phyloP scores from a whole-genome alignment of 2,888 invertebrate genomes.

The Coremacera marginata region DNA sequence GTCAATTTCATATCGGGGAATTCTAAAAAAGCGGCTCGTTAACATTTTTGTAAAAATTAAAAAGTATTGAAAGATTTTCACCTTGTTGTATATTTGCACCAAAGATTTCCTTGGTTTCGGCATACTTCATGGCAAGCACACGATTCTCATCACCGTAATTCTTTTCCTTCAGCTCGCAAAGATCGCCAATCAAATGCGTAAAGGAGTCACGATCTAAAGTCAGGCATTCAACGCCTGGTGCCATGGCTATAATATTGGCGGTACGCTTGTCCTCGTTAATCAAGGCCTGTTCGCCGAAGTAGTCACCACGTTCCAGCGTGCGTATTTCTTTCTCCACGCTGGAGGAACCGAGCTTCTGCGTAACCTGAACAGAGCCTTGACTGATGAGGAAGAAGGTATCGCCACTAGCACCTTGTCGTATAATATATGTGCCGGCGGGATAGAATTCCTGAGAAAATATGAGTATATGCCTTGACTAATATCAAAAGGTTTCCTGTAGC shows the following conservation, averaged over 20 bases:
- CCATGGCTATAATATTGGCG: slow-evolving; percentile 91
- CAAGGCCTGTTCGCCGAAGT: slow-evolving; percentile 91
- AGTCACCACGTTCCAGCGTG: slow-evolving; percentile 80
- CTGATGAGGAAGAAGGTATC: slow-evolving; percentile 93
- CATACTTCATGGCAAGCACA: slow-evolving; percentile 66
- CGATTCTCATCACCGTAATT: slow-evolving; percentile 79
- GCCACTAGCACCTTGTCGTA: slow-evolving; percentile 87
- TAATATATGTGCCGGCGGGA: slow-evolving; percentile 82
- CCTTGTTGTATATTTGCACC: slow-evolving; percentile 66
- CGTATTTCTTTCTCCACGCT: slow-evolving; percentile 77
- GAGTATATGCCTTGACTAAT: background rate
- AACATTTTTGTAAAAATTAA: background rate
- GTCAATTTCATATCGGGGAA: slow-evolving; percentile 79
- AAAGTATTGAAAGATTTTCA: slow-evolving; percentile 31
- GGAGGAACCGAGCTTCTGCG: slow-evolving; percentile 75
- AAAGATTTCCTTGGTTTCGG: slow-evolving; percentile 65
- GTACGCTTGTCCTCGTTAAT: slow-evolving; percentile 89
- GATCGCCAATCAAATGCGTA: slow-evolving; percentile 80
- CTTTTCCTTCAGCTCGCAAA: slow-evolving; percentile 80
- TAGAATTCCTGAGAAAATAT: slow-evolving; percentile 79
- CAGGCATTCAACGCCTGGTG: slow-evolving; percentile 87
- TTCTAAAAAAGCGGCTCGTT: slow-evolving; percentile 68
- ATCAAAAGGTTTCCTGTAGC: background rate
- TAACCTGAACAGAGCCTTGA: slow-evolving; percentile 83
- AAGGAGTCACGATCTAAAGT: slow-evolving; percentile 85